Percentiles rank a stretch among this genome's conserved stretches.
Conservation (phyloP, 2,113 vertebrate species). For the Psophia crepitans region DNA sequence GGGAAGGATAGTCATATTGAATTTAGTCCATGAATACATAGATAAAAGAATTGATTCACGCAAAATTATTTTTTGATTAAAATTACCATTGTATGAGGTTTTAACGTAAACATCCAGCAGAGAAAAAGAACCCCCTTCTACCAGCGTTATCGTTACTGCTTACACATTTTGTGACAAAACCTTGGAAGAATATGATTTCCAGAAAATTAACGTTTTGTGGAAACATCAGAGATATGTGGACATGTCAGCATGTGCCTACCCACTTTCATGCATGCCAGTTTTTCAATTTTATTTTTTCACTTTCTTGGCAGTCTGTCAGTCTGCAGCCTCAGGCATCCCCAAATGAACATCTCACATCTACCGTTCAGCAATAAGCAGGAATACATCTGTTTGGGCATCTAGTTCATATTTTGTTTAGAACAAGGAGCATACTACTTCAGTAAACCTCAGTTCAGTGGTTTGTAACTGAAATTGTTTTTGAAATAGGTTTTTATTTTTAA, state of each 20-base stretch:
- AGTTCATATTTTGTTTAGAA: background rate
- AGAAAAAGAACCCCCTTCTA: background rate
- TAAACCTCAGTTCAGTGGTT: background rate
- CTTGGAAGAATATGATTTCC: background rate
- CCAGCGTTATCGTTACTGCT: background rate
- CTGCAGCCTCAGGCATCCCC: background rate
- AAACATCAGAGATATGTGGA: background rate
- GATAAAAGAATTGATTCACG: background rate
- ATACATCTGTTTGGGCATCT: background rate
- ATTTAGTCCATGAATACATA: background rate
- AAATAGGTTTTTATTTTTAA: background rate
- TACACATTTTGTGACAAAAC: background rate
- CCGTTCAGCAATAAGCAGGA: accelerated
- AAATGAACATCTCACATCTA: background rate
- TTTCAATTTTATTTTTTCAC: background rate
- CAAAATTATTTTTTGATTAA: background rate
- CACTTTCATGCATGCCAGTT: background rate
- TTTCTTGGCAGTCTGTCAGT: background rate
- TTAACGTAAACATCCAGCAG: background rate
- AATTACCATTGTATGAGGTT: background rate
- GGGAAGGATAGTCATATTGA: background rate
- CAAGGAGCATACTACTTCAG: background rate
- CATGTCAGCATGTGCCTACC: background rate
- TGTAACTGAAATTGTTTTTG: background rate
- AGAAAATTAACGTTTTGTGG: background rate